These are phyloP conservation scores for Dryococelus australis DNA, from an alignment of 2,888 invertebrate species.

Conservation along the genomic window DNA sequence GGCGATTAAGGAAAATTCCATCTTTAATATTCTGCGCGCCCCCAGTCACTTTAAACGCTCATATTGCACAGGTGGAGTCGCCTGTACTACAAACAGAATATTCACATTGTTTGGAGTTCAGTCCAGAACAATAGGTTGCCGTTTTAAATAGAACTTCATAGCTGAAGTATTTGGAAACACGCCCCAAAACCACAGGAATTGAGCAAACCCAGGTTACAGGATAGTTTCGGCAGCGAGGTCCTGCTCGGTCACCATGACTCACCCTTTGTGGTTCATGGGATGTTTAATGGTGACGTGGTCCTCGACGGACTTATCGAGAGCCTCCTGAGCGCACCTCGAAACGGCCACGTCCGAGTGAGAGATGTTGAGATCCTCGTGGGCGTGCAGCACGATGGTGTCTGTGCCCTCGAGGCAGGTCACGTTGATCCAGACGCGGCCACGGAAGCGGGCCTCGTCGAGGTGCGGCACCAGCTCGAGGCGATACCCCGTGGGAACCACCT, in stretches of 20 bases:
- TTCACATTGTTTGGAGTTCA: no score
- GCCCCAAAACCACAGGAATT: no score
- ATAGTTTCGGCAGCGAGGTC: no score
- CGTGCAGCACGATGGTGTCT: slow-evolving; percentile 71
- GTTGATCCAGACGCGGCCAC: slow-evolving; percentile 73
- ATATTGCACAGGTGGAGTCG: no score
- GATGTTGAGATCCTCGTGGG: slow-evolving; percentile 68
- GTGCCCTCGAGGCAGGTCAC: slow-evolving; percentile 70
- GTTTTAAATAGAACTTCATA: no score
- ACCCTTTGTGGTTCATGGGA: slow-evolving; percentile 38
- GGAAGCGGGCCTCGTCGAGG: slow-evolving; percentile 69
- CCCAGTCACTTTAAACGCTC: no score
- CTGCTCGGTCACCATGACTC: not conserved
- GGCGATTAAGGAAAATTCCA: no score
- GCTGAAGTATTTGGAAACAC: no score
- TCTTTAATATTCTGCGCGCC: no score
- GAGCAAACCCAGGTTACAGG: no score
- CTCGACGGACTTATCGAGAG: slow-evolving; percentile 31
- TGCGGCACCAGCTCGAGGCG: slow-evolving; percentile 72
- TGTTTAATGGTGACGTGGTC: slow-evolving; percentile 50
- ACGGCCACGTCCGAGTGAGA: slow-evolving; percentile 62
- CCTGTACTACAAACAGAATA: no score
- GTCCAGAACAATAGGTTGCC: no score
- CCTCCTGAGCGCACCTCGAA: slow-evolving; percentile 54
- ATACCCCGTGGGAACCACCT: slow-evolving; percentile 72